Conservation (phyloP, 1,140 invertebrate genomes). For the Zaprionus tsacasi region DNA sequence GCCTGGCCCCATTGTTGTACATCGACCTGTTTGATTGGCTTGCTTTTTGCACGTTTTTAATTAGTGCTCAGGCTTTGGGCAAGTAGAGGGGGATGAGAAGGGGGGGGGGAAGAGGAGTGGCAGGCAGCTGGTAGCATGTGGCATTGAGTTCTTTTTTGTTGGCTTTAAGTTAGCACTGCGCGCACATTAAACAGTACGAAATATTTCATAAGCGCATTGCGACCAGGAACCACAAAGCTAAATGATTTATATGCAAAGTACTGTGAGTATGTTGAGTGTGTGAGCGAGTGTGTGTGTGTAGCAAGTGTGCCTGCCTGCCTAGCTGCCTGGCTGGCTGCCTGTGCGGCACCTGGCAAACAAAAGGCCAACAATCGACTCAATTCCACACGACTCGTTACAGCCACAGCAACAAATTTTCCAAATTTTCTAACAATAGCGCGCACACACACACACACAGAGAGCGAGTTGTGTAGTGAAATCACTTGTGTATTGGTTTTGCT, state of each 20-base stretch:
- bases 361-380: constrained; percentile 65
- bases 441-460: constrained; percentile 21
- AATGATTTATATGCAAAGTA: constrained; percentile 80
- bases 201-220: constrained; percentile 81
- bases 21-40: constrained; percentile 81
- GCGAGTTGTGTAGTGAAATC: constrained; percentile 22
- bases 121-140: constrained; percentile 32
- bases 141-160: neutral
- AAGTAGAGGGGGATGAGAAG: neutral
- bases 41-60: constrained; percentile 81
- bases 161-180: constrained; percentile 41
- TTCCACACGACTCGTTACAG: constrained; percentile 56
- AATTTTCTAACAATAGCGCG: constrained; percentile 67
- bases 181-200: constrained; percentile 71
- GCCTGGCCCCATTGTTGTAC: constrained; percentile 68
- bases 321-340: neutral
- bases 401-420: constrained; percentile 72
- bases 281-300: constrained; percentile 17
- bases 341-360: constrained; percentile 51
- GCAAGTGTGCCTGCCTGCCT: neutral
- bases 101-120: neutral
- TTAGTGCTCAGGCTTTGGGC: constrained; percentile 45
- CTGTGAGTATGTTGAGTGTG: constrained; percentile 24
- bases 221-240: constrained; percentile 65
- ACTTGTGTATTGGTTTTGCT: constrained; percentile 45